Evolutionary conservation across 2,797 vertebrate species (phyloP), one percentile per base, ranked within the genome.

Genomic region (Phataginus tetradactyla): DNA sequence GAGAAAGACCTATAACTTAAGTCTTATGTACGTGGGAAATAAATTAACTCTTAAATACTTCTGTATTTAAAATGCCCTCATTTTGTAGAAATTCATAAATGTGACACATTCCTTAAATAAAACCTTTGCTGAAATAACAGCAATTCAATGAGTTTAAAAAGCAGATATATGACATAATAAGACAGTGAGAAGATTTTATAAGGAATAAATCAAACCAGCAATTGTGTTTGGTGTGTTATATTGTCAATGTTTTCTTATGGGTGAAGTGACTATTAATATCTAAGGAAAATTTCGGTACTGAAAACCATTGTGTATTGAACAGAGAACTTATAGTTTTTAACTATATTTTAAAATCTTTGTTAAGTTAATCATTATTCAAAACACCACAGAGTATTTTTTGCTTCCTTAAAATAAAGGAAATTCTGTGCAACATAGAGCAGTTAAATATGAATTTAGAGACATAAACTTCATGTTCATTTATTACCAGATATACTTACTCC

Each of bases 311-410:
- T 34, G 17, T 64, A n/a, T 77, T 45, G 25, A 61, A 34, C 23
- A 64, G 27, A 86, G 49, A 86, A 93, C 32, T 91, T 93, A 7
- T 12, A 53, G 32, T 71, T 90, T 83, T 94, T 84, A 68, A 49
- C 32, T 74, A 14, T 45, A 68, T 63, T 75, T 90, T 91, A 42
- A 78, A 80, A 51, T 34, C 25, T 84, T 74, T 3, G 57, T 49
- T 77, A 64, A 72, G 42, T 86, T 87, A 25, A 78, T 51, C n/a
- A 79, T 42, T 37, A 8, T 78, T 86, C 37, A 86, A 49, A 75
- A 75, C 0, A 74, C 72, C 15, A 94, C 2, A 83, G 5, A 57
- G 61, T 66, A 86, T 25, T 77, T 77, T 90, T 75, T 55, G 4
- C 13, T 69, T 55, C 29, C 57, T 74, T 68, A n/a, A 87, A 89